phyloP scores from a whole-genome alignment of 2,888 invertebrate genomes.

The Nomada goodeniana region DNA sequence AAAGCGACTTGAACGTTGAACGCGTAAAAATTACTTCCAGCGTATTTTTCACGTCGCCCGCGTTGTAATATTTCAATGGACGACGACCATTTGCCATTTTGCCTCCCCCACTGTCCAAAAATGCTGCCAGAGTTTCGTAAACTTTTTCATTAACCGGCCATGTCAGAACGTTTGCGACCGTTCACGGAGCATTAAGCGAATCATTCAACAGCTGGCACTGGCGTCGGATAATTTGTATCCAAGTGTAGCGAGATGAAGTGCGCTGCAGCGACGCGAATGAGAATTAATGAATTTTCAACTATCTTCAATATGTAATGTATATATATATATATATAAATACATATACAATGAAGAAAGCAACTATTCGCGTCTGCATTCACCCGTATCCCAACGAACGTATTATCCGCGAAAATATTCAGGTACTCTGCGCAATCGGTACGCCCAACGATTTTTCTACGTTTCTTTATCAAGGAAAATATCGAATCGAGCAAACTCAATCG shows the following conservation, averaged over 20 bases:
- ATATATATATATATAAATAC: no score
- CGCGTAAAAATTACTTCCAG: neutral
- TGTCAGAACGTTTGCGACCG: conserved; percentile 54
- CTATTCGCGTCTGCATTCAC: neutral
- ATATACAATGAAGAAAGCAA: no score
- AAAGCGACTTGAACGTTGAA: neutral
- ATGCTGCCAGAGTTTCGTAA: conserved; percentile 35
- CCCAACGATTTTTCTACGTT: no score
- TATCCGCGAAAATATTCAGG: neutral
- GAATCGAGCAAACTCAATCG: no score
- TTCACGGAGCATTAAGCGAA: conserved; percentile 76
- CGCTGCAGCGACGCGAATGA: conserved; percentile 49
- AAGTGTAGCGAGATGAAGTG: conserved; percentile 54
- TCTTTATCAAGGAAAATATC: neutral
- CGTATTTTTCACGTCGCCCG: neutral
- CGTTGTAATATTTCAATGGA: neutral
- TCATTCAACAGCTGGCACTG: conserved; percentile 75
- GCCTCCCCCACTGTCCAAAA: neutral
- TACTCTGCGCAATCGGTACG: no score
- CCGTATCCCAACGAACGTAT: neutral
- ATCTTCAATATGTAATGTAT: no score
- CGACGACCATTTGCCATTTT: conserved; percentile 14
- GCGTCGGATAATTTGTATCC: conserved; percentile 76
- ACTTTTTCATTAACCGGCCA: conserved; percentile 29
- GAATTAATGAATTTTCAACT: conserved; percentile 78